Conservation (phyloP, 35 echinoderm and acorn worm species). For the Lytechinus variegatus region DNA sequence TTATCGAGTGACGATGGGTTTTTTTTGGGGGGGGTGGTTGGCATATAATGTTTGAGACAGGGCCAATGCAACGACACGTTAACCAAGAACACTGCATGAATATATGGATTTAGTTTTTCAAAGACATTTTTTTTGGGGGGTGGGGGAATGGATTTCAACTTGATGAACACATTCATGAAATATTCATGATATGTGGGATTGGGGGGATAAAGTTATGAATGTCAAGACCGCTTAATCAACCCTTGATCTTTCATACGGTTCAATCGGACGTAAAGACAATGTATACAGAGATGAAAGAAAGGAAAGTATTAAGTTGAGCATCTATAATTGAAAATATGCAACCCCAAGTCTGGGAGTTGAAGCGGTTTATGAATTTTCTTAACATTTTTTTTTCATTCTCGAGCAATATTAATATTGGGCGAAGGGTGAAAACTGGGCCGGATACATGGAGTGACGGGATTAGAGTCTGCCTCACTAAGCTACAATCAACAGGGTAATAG, state of each 20-base stretch:
- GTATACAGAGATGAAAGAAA: background rate
- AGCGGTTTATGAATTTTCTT: background rate
- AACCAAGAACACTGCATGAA: background rate
- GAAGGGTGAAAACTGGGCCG: background rate
- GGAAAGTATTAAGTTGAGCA: background rate
- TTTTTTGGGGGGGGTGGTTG: too few species aligned
- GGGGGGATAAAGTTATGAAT: background rate
- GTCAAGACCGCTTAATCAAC: background rate
- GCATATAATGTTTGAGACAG: background rate
- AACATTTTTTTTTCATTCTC: too few species aligned
- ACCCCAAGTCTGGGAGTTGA: background rate
- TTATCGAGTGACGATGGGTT: too few species aligned
- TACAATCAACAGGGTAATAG: conserved; percentile 3
- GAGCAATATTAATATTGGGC: background rate
- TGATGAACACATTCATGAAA: background rate
- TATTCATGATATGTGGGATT: background rate
- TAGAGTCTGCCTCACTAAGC: background rate
- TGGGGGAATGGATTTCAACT: background rate
- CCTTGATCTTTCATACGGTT: background rate
- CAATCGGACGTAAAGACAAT: background rate
- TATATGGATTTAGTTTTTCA: background rate
- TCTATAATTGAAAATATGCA: background rate
- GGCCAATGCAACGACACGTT: background rate
- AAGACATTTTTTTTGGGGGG: background rate
- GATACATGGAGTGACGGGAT: background rate